These are phyloP conservation scores for Paraplagusia blochii DNA, from an alignment of 2,113 vertebrate species.

Conservation along the genomic window DNA sequence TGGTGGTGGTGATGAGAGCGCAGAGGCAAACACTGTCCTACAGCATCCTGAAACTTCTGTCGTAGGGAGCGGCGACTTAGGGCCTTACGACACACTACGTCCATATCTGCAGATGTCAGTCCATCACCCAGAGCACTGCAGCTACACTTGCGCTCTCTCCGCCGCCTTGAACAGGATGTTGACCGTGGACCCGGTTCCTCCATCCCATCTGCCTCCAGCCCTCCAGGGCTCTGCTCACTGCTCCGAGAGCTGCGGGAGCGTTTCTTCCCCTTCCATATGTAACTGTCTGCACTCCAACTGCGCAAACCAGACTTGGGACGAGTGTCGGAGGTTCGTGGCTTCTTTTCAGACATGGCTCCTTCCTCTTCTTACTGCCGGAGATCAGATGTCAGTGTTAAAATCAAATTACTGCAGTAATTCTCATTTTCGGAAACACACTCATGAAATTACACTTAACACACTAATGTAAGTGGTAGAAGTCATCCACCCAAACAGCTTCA, in stretches of 20 bases:
- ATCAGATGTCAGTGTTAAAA: slow-evolving; percentile 4
- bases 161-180: slow-evolving; percentile 72
- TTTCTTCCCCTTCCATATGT: slow-evolving; percentile 90
- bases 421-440: background rate
- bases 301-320: slow-evolving; percentile 85
- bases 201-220: slow-evolving; percentile 66
- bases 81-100: slow-evolving; percentile 80
- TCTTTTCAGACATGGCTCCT: slow-evolving; percentile 76
- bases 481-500: too few species aligned
- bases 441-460: background rate
- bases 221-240: slow-evolving; percentile 60
- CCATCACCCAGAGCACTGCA: slow-evolving; percentile 77
- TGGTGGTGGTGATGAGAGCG: slow-evolving; percentile 86
- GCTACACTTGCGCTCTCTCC: slow-evolving; percentile 87
- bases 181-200: slow-evolving; percentile 67
- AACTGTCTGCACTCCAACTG: slow-evolving; percentile 92
- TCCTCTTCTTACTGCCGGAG: slow-evolving; percentile 32
- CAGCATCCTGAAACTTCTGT: slow-evolving; percentile 93
- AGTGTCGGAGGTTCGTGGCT: slow-evolving; percentile 77
- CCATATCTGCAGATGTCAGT: slow-evolving; percentile 70
- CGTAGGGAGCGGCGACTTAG: slow-evolving; percentile 86
- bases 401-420: background rate
- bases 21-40: slow-evolving; percentile 93
- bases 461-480: too few species aligned
- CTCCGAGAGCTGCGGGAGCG: slow-evolving; percentile 81